These are phyloP conservation scores for Melinaea marsaeus DNA, from an alignment of 2,888 invertebrate genomes.

Conservation along the genomic window DNA sequence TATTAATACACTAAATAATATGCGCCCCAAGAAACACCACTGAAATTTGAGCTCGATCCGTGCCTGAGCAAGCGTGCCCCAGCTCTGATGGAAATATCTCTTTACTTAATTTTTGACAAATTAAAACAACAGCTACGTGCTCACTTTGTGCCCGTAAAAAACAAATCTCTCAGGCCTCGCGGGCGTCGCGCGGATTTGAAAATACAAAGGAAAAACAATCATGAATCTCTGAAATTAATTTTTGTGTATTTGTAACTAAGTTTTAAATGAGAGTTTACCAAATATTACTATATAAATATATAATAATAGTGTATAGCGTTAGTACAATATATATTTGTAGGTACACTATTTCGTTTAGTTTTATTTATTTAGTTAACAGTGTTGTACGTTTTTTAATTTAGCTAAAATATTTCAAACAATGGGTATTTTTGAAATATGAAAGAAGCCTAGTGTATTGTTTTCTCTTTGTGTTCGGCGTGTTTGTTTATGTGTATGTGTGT, in stretches of 20 bases:
- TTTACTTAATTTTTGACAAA: slow-evolving; percentile 35
- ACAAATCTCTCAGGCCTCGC: slow-evolving; percentile 24
- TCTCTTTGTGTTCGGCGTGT: slow-evolving; percentile 1
- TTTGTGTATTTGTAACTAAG: no score
- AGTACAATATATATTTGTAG: no score
- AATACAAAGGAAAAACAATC: no score
- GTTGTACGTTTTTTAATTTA: no score
- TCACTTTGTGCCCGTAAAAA: slow-evolving; percentile 21
- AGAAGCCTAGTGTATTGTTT: slow-evolving; percentile 9
- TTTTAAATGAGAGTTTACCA: no score
- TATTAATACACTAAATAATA: slow-evolving; percentile 68
- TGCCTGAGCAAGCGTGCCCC: slow-evolving; percentile 46
- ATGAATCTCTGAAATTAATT: no score
- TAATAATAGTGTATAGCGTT: no score
- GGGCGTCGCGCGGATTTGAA: slow-evolving; percentile 18
- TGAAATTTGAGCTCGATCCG: slow-evolving; percentile 45
- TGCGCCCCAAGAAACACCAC: slow-evolving; percentile 52
- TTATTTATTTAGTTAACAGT: no score
- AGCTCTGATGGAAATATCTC: slow-evolving; percentile 27
- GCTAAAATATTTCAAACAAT: no score
- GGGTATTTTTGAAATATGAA: background rate
- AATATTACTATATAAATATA: no score
- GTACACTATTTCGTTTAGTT: no score
- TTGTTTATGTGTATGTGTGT: no score
- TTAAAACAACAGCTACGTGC: slow-evolving; percentile 32